Evolutionary conservation across 1,140 invertebrate species (phyloP).

Genomic region (Oryctes rhinoceros): DNA sequence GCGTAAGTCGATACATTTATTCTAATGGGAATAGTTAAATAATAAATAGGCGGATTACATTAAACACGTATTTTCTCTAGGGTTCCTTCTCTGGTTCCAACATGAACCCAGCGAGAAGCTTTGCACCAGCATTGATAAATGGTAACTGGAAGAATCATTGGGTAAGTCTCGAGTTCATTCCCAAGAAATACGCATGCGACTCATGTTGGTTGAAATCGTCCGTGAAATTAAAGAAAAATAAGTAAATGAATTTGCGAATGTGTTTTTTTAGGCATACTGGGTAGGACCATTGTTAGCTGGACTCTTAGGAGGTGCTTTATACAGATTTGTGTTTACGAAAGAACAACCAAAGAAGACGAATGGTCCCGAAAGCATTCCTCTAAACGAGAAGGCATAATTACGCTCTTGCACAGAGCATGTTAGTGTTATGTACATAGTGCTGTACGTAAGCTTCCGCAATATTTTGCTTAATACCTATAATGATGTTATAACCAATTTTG

Average conservation of each 20-base stretch:
- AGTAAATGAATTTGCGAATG: too few species aligned
- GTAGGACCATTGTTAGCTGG: slow-evolving; percentile 72
- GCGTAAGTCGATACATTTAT: slow-evolving; percentile 56
- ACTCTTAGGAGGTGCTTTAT: slow-evolving; percentile 67
- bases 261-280: slow-evolving; percentile 72
- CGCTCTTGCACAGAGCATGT: background rate
- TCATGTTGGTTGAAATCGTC: too few species aligned
- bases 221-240: too few species aligned
- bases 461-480: too few species aligned
- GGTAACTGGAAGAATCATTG: slow-evolving; percentile 75
- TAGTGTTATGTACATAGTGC: background rate
- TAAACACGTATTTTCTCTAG: slow-evolving; percentile 57
- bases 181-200: too few species aligned
- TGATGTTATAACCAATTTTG: too few species aligned
- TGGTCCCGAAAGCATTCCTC: slow-evolving; percentile 26
- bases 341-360: slow-evolving; percentile 42
- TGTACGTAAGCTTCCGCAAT: too few species aligned
- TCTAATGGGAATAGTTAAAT: too few species aligned
- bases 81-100: slow-evolving; percentile 77
- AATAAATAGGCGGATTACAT: slow-evolving; percentile 52
- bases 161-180: slow-evolving; percentile 63
- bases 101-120: slow-evolving; percentile 83
- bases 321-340: slow-evolving; percentile 62
- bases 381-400: slow-evolving; percentile 37
- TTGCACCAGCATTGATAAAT: slow-evolving; percentile 79